Evolutionary conservation across 92 coral and sea anemone genomes (phyloP).

Genomic region (Pocillopora grandis): DNA sequence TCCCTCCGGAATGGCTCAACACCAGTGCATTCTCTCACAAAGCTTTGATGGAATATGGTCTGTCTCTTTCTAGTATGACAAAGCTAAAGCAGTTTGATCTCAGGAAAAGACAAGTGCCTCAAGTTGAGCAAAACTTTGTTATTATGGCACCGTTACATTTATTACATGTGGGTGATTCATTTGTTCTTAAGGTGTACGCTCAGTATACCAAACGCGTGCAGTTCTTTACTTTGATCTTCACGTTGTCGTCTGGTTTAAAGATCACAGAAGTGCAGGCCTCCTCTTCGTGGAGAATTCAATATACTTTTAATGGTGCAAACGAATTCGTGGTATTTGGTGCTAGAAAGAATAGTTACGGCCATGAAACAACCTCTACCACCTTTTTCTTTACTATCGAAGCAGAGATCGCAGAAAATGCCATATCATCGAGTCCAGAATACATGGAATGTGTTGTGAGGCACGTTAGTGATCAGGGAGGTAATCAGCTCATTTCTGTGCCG

Average conservation of each 20-base stretch:
- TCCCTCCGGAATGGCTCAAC: constrained; percentile 53
- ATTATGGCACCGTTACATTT: constrained; percentile 34
- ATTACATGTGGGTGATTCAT: constrained; percentile 22
- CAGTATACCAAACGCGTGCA: constrained; percentile 24
- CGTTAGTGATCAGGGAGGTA: constrained; percentile 37
- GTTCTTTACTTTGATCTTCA: constrained; percentile 39
- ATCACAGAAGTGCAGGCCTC: constrained; percentile 26
- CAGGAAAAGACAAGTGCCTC: neutral
- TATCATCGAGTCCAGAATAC: neutral
- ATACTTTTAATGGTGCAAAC: constrained; percentile 31
- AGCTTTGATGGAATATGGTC: constrained; percentile 34
- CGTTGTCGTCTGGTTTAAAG: constrained; percentile 42
- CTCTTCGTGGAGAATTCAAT: constrained; percentile 29
- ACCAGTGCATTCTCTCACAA: neutral
- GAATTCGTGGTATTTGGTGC: constrained; percentile 48
- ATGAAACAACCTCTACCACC: neutral
- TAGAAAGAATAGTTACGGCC: neutral
- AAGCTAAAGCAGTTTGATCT: constrained; percentile 21
- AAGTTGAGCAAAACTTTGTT: constrained; percentile 31
- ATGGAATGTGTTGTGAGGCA: constrained; percentile 26
- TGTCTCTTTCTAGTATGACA: constrained; percentile 13
- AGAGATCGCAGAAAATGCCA: constrained; percentile 19
- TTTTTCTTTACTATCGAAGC: constrained; percentile 10
- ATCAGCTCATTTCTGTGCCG: constrained; percentile 17
- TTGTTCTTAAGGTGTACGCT: constrained; percentile 19